A percentile compares a stretch with the other conserved stretches of the same genome.
Evolutionary conservation across 2,113 vertebrate species (phyloP).

Genomic region (Helogale parvula): DNA sequence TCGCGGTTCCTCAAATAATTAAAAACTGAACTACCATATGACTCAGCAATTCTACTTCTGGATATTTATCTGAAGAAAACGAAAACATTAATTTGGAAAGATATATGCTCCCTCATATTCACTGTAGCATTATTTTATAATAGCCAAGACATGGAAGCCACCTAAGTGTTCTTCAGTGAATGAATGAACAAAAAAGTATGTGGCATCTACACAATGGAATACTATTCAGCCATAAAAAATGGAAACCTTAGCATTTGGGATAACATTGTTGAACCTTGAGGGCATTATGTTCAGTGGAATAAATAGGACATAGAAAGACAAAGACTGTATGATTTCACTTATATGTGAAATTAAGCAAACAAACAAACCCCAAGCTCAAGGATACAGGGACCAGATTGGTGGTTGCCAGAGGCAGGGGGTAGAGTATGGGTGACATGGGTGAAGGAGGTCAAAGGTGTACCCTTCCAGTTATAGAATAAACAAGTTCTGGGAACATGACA

Average conservation of each 20-base stretch:
- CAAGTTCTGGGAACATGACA: background rate
- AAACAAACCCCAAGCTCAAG: background rate
- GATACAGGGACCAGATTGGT: background rate
- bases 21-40: background rate
- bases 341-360: background rate
- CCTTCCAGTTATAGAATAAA: background rate
- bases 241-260: background rate
- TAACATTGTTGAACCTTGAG: background rate
- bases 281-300: background rate
- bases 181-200: background rate
- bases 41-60: background rate
- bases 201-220: background rate
- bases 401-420: background rate
- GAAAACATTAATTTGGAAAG: background rate
- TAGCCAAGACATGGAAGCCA: background rate
- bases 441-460: background rate
- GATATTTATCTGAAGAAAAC: background rate
- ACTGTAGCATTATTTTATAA: background rate
- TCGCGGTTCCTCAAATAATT: background rate
- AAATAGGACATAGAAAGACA: background rate
- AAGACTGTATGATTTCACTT: background rate
- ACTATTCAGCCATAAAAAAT: background rate
- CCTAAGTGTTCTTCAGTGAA: background rate
- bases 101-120: background rate
- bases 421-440: background rate